These are phyloP conservation scores for Cynocephalus volans DNA, from an alignment of 2,113 vertebrate genomes.

Conservation along the genomic window DNA sequence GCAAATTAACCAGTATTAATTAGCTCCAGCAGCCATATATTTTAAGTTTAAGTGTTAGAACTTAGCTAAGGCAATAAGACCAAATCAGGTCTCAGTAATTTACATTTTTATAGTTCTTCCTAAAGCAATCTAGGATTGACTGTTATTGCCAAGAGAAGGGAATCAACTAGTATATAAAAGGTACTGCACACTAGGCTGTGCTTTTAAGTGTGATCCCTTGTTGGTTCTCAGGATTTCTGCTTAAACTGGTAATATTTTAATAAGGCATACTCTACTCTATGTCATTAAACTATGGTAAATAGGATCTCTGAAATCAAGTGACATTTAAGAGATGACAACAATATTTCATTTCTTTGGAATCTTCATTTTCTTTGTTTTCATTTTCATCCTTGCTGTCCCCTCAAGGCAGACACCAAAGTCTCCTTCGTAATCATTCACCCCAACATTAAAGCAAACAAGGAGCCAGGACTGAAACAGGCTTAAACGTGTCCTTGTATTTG, in stretches of 20 bases:
- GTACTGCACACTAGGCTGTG: constrained; percentile 57
- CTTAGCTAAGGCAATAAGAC: constrained; percentile 85
- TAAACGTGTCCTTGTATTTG: neutral
- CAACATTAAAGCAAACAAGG: neutral
- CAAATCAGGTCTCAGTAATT: constrained; percentile 87
- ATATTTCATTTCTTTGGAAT: neutral
- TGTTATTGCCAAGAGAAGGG: constrained; percentile 83
- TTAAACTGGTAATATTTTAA: constrained; percentile 62
- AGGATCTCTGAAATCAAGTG: constrained; percentile 21
- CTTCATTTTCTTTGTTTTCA: constrained; percentile 45
- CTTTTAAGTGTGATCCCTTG: constrained; percentile 64
- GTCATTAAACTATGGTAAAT: constrained; percentile 25
- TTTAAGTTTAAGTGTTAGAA: constrained; percentile 87
- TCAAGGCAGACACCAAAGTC: neutral
- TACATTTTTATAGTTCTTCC: constrained; percentile 88
- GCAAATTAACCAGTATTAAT: constrained; percentile 88
- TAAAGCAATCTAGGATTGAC: constrained; percentile 86
- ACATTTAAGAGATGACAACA: constrained; percentile 17
- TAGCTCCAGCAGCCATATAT: constrained; percentile 86
- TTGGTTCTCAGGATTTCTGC: constrained; percentile 35
- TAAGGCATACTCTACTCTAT: neutral
- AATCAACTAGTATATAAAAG: constrained; percentile 81
- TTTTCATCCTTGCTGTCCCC: neutral
- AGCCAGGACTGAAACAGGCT: neutral
- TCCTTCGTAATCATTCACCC: neutral